A percentile compares a stretch with the other conserved stretches of the same genome.
Conservation (phyloP, 2,113 vertebrate species). For the Perognathus longimembris region DNA sequence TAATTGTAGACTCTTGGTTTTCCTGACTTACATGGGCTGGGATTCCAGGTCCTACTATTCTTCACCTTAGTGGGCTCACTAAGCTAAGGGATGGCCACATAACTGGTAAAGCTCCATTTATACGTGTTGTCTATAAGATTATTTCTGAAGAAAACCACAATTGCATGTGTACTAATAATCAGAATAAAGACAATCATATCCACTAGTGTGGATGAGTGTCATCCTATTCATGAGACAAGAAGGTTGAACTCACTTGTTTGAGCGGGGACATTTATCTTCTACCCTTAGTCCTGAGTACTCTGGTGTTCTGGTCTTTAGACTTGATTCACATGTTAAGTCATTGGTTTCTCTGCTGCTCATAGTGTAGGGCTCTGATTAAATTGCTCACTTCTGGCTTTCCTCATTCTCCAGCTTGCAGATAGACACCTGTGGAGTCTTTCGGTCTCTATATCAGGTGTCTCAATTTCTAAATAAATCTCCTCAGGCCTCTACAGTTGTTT, state of each 20-base stretch:
- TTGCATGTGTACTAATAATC: background rate
- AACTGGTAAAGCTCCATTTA: background rate
- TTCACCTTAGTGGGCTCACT: background rate
- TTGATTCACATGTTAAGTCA: background rate
- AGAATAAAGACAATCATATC: background rate
- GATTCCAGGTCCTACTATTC: too few species aligned
- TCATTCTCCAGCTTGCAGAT: background rate
- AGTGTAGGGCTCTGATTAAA: background rate
- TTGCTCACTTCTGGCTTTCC: background rate
- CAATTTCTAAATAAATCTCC: background rate
- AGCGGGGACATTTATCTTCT: background rate
- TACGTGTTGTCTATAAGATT: background rate
- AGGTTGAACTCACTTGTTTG: background rate
- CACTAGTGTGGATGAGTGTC: background rate
- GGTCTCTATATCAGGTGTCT: background rate
- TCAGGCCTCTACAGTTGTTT: background rate
- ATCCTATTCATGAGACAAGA: background rate
- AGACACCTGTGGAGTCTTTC: background rate
- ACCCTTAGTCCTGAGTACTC: background rate
- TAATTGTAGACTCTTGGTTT: too few species aligned
- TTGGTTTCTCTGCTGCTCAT: background rate
- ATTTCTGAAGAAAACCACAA: background rate
- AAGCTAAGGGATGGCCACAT: background rate
- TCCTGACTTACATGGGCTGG: too few species aligned
- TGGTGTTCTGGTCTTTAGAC: background rate